These are phyloP conservation scores for Sebastolobus alascanus DNA, from an alignment of 2,797 vertebrate species.

Conservation along the genomic window DNA sequence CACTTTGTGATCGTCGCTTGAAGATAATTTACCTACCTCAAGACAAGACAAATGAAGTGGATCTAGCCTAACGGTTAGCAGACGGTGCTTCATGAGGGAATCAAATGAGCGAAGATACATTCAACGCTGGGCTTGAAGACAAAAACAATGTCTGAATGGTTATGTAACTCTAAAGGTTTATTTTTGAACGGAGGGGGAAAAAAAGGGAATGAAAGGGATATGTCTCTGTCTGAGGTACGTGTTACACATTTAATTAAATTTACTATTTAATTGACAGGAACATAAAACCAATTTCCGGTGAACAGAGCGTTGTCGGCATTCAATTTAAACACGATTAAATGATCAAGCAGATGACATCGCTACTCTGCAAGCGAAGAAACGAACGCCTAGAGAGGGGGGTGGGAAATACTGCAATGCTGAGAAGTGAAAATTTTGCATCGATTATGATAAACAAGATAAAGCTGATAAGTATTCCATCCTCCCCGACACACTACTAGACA, in stretches of 20 bases:
- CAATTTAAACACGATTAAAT: conserved; percentile 13
- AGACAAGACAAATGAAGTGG: background rate
- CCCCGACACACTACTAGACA: background rate
- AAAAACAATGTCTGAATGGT: conserved; percentile 8
- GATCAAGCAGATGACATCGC: conserved; percentile 8
- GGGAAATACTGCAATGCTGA: background rate
- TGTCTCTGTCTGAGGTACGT: background rate
- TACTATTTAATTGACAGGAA: conserved; percentile 16
- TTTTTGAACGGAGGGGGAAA: background rate
- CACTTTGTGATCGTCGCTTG: background rate
- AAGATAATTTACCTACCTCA: background rate
- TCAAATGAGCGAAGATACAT: background rate
- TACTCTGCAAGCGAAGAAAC: conserved; percentile 14
- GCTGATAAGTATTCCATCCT: background rate
- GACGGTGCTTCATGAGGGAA: background rate
- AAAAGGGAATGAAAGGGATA: background rate
- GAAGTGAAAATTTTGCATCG: background rate
- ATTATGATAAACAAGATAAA: background rate
- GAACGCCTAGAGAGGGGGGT: too few species aligned
- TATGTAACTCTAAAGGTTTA: conserved; percentile 23
- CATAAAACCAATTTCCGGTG: conserved; percentile 36
- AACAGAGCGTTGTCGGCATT: conserved; percentile 17
- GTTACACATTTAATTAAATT: conserved; percentile 32
- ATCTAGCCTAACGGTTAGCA: background rate
- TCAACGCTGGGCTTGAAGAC: background rate